Evolutionary conservation across 2,888 invertebrate species (phyloP), one percentile per base, ranked within the genome.

Genomic region (Abrostola triplasia): DNA sequence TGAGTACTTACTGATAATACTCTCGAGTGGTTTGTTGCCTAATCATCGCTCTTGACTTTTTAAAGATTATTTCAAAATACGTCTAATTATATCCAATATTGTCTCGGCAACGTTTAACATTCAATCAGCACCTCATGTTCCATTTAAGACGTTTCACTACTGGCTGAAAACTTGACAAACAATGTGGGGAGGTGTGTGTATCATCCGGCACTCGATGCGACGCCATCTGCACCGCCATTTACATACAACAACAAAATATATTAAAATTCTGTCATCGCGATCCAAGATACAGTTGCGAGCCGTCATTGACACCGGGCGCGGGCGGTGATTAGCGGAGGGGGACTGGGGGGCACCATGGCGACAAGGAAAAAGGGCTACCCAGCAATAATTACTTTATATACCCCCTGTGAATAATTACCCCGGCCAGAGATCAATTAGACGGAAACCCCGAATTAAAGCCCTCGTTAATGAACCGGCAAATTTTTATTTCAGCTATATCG

Each of bases 311-410:
- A 94, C 92, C 93, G 87, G 93, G 91, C 87, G 90, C 84, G 85
- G 84, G 84, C 83, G 88, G 90, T 92, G 93, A 93, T 93, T 93
- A 92, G 90, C 87, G 82, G 77, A 78, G 70, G 73, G 82, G 77
- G 79, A 75, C 71, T 80, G 83, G 84, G 87, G 80, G 79, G 80
- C 64, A 72, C 71, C 65, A 68, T 76, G 82, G 86, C 87, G 92
- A 92, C 93, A 93, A 93, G 92, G 94, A 92, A 93, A 93, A 93
- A 93, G 93, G 93, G 93, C 92, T 93, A 89, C 91, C 90, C 90
- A 78, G 88, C 84, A 92, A 93, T 93, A 94, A 93, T 93, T 93
- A 93, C 92, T 91, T 92, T 92, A 92, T 92, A 89, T 91, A 91
- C 90, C 92, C 91, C 90, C 91, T 91, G 92, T 93, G 93, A 93